Conservation (phyloP, 2,888 invertebrate species). For the Sminthurinus aureus region DNA sequence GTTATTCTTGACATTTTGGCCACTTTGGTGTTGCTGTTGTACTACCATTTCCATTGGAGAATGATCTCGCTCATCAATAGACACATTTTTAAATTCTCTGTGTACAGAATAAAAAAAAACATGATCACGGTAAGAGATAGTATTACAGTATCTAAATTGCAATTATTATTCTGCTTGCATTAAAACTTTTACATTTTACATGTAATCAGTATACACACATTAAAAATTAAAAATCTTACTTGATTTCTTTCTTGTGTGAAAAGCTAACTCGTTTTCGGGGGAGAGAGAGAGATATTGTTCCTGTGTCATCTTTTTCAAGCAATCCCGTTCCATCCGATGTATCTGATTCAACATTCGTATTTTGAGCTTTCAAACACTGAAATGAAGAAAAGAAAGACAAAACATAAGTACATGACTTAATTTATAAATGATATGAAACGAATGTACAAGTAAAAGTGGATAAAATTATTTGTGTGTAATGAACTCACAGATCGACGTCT, state of each 20-base stretch:
- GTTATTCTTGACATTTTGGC: background rate
- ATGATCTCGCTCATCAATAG: background rate
- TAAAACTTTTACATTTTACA: background rate
- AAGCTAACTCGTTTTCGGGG: constrained; percentile 3
- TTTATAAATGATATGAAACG: background rate
- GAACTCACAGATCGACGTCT: constrained; percentile 18
- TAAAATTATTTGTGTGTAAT: background rate
- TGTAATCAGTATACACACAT: too few relatives aligned
- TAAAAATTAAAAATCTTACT: background rate
- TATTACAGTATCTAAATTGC: background rate
- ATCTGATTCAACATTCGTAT: background rate
- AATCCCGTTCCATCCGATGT: background rate
- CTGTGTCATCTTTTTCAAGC: background rate
- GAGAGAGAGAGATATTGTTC: background rate
- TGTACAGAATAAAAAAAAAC: background rate
- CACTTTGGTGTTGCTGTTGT: too few relatives aligned
- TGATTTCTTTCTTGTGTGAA: background rate
- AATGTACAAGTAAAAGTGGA: background rate
- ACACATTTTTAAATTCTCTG: background rate
- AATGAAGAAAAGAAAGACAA: too few relatives aligned
- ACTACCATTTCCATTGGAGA: background rate
- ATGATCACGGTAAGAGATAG: background rate
- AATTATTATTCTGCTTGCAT: too few relatives aligned
- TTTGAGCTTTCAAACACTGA: background rate
- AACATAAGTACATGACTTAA: background rate